Base-by-base conservation (phyloP, 1,140 invertebrate species). In the Pogonomyrmex barbatus region DNA sequence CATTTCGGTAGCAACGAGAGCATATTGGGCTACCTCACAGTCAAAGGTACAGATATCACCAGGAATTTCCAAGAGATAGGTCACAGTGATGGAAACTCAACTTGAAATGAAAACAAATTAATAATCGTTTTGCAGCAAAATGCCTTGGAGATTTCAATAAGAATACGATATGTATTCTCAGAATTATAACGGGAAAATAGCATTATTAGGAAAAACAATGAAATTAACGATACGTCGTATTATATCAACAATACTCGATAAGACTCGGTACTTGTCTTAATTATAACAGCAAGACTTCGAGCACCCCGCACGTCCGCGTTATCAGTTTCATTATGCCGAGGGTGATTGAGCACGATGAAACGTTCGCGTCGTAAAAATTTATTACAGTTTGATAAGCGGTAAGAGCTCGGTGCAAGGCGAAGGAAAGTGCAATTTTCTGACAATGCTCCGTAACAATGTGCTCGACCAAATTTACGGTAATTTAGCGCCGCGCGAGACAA, bases 1-100 rank as follows among this genome's bases (percentile, higher is more conserved):
- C 87, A 92, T 67, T 94, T 93, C 63, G 92, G 93, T 68, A 93
- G 91, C 81, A 93, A 92, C 90, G 92, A 94, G 77, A 94, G 93
- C 71, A 93, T 94, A 87, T 90, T 94, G 47, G 91, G 92, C 39
- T 94, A 93, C 60, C 90, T 93, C 60, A 77, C 87, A 17, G 68
- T 78, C 68, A 92, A 92, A 93, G 91, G 93, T 94, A 93, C 30
- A 68, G 4, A 67, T 8, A 62, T 17, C 12, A 24, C 24, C 24
- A 24, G 24, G 24, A 24, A 24, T 24, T 24, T 24, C 24, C 24
- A 24, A 24, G 24, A 24, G 24, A 24, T 24, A 24, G 0, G 24
- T 24, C 24, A 24, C 39, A 30, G 9, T 30, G 12, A 14, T 68
- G 12, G 45, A 47, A 67, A 12, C 42, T 45, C 8, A 8, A 4